These are phyloP conservation scores for Lucilia cuprina DNA, from an alignment of 1,140 invertebrate genomes.

Conservation along the genomic window DNA sequence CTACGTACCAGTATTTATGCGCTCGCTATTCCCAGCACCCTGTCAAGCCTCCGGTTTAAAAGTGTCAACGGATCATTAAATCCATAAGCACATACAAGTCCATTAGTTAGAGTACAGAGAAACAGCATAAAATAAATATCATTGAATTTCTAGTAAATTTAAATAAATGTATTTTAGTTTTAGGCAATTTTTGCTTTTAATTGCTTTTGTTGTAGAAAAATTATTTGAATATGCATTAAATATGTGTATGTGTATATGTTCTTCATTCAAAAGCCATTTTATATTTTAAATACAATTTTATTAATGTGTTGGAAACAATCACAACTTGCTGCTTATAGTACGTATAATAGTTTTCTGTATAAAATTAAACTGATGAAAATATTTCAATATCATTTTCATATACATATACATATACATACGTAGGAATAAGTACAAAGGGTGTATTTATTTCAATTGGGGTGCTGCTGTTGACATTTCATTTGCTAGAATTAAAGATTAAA, in stretches of 20 bases:
- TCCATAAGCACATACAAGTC: neutral
- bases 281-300: neutral
- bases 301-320: neutral
- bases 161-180: neutral
- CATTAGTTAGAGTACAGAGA: neutral
- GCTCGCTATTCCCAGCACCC: no score
- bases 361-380: neutral
- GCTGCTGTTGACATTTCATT: neutral
- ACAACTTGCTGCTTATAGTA: neutral
- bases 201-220: neutral
- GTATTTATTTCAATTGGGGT: neutral
- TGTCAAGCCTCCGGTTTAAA: neutral
- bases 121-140: neutral
- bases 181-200: neutral
- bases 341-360: neutral
- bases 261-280: no score
- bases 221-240: no score
- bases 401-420: no score
- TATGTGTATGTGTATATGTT: no score
- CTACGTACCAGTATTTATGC: no score
- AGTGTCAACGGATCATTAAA: neutral
- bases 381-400: neutral
- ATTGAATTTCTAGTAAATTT: neutral
- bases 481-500: neutral
- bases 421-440: neutral